Base-by-base conservation (phyloP, 2,888 invertebrate genomes). In the Lymantria dispar region DNA sequence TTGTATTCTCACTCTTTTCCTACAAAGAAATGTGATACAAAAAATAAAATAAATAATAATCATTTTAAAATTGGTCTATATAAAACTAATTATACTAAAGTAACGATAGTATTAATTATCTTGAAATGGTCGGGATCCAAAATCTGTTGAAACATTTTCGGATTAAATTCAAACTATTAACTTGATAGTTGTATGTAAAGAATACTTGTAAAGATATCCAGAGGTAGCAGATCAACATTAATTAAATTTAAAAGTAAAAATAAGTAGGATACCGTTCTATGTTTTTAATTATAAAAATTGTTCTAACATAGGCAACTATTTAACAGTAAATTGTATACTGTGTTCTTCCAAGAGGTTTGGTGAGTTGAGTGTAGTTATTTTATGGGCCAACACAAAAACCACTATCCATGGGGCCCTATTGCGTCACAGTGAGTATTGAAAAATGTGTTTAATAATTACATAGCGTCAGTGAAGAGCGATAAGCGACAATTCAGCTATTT, bases 401-500 rank as follows among this genome's bases (percentile, higher is more conserved):
- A 71, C 64, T 62, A 68, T 72, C 64, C 60, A 76, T 83, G 89
- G 75, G 87, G 86, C 86, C 87, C 83, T 74, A 74, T 78, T 79
- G 74, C 86, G 81, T 86, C 85, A 84, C 69, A 69, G 71, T 75
- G 72, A 73, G 76, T 75, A 78, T 70, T 74, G 76, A 80, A 79
- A 82, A 83, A 81, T 73, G 70, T 71, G 73, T 76, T 68, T 77
- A 72, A 72, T 70, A 67, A 67, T 67, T 70, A 61, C 64, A 62
- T 52, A 48, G 69, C 60, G 60, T 64, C 52, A 48, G 68, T 58
- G 60, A 58, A 51, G 49, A 70, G 78, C 78, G 74, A 48, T 59
- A 48, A 65, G 70, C 77, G 75, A 56, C 13, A 38, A 38, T n/a
- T n/a, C 1, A 11, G 11, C 7, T 7, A 11, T 36, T 36, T 36